A percentile compares a stretch with the other conserved stretches of the same genome.
Conservation (phyloP, 2,113 vertebrate species). For the Gorsachius goisagi region DNA sequence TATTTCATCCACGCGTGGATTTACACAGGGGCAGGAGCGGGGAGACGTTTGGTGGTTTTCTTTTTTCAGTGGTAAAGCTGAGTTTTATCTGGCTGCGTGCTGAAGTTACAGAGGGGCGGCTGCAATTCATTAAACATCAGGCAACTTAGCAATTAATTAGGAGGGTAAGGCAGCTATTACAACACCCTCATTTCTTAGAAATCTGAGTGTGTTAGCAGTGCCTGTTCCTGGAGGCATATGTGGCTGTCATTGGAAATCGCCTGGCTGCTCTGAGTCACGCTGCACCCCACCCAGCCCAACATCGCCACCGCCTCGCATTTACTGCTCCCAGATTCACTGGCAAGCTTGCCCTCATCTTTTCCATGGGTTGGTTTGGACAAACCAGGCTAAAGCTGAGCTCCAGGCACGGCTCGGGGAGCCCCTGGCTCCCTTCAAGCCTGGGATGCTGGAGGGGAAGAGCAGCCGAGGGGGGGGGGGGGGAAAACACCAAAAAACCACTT, state of each 20-base stretch:
- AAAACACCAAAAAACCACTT: neutral
- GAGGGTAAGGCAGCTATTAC: neutral
- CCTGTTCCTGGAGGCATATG: neutral
- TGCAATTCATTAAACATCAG: neutral
- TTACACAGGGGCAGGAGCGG: neutral
- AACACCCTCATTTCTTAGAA: neutral
- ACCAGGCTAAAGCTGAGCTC: neutral
- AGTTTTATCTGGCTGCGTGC: neutral
- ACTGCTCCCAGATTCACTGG: neutral
- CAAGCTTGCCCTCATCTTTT: neutral
- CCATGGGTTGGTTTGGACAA: neutral
- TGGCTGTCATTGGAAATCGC: neutral
- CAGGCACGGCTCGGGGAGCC: neutral
- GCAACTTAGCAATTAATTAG: neutral
- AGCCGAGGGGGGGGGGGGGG: neutral
- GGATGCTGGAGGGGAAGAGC: neutral
- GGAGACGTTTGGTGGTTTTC: too few relatives aligned
- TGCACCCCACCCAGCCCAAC: conserved; percentile 5
- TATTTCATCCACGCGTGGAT: fast-evolving
- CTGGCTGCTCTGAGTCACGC: conserved; percentile 16
- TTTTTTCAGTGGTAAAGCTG: neutral
- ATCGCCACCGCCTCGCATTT: neutral
- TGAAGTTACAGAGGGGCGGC: neutral
- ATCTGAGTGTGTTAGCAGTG: neutral
- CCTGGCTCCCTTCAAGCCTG: neutral